phyloP scores from a whole-genome alignment of 2,113 vertebrate species.

The Ptychochromis oligacanthus region DNA sequence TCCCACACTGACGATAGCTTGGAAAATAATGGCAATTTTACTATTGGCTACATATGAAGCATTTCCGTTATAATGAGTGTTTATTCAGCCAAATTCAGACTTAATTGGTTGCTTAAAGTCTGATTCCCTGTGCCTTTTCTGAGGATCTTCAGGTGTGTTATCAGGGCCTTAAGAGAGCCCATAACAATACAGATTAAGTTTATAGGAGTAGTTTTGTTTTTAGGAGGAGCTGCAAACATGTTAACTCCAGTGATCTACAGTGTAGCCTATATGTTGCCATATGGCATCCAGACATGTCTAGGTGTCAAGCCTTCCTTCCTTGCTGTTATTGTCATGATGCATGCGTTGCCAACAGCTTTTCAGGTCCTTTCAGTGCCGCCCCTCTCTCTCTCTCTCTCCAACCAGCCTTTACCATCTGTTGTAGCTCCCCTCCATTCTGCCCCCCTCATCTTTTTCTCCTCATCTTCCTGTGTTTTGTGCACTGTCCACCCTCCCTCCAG shows the following conservation, averaged over 20 bases:
- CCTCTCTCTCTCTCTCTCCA: slow-evolving; percentile 57
- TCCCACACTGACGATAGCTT: not conserved
- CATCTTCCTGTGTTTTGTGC: slow-evolving; percentile 84
- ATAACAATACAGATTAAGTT: not conserved
- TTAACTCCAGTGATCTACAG: slow-evolving; percentile 1
- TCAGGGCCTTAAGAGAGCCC: not conserved
- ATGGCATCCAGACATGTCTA: slow-evolving; percentile 33
- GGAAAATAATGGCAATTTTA: not conserved
- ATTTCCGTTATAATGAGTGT: not conserved
- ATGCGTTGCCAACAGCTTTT: slow-evolving; percentile 49
- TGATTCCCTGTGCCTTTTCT: not conserved
- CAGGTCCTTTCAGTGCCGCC: slow-evolving; percentile 20
- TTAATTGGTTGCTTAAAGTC: not conserved
- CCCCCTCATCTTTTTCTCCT: slow-evolving; percentile 77
- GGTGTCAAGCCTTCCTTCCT: slow-evolving; percentile 13
- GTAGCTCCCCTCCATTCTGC: slow-evolving; percentile 67
- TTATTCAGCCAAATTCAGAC: not conserved
- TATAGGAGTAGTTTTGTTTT: not conserved
- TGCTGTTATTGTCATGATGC: slow-evolving; percentile 44
- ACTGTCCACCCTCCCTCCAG: slow-evolving; percentile 67
- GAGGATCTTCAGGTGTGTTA: not conserved
- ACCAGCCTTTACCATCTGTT: slow-evolving; percentile 79
- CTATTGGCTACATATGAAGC: not conserved
- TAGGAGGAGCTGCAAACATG: slow-evolving; percentile 3
- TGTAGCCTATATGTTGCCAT: slow-evolving; percentile 33